Base-by-base conservation (phyloP, 2,888 invertebrate genomes). In the Cecidostiba fungosa region DNA sequence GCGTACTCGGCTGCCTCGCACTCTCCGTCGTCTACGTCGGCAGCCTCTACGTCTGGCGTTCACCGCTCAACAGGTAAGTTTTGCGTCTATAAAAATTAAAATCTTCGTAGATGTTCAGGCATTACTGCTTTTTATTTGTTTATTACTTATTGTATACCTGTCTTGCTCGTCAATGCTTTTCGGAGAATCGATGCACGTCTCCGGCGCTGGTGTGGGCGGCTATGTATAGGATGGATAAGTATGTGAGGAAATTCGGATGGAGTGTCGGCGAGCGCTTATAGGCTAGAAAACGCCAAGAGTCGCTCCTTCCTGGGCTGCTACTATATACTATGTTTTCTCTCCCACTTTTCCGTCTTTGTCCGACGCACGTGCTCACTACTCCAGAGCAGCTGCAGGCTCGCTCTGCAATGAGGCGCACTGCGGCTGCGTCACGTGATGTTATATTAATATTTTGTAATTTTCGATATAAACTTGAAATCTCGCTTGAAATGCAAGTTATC, bases 1-100 rank as follows among this genome's bases (percentile, higher is more conserved):
- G 97, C 79, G 94, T 97, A 90, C 93, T 96, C 88, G 95, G 97
- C 89, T 97, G 98, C 94, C 94, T 97, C 88, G 94, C 96, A 87
- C 94, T 98, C 90, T 97, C 98, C 16, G 93, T 97, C 88, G 94
- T 96, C 59, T 98, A 97, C 94, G 97, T 98, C 88, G 96, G 96
- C 85, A 98, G 98, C 94, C 95, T 98, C 85, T 98, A 98, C 93
- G 95, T 98, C 80, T 98, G 98, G 98, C 96, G 95, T 90, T 95
- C 96, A 85, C 95, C 96, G 90, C 95, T 96, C 90, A 95, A 95
- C 94, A 97, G 97, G 97, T 96, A 95, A 16, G n/a, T 23, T n/a
- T 23, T 23, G 8, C n/a, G 4, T 59, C n/a, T 50, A 4, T 19
- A 3, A 16, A 16, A 19, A 16, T 50, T 50, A 39, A 1, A 43